A percentile compares a stretch with the other conserved stretches of the same genome.
Conservation (phyloP, 2,888 invertebrate genomes). For the Parelbella ahira region DNA sequence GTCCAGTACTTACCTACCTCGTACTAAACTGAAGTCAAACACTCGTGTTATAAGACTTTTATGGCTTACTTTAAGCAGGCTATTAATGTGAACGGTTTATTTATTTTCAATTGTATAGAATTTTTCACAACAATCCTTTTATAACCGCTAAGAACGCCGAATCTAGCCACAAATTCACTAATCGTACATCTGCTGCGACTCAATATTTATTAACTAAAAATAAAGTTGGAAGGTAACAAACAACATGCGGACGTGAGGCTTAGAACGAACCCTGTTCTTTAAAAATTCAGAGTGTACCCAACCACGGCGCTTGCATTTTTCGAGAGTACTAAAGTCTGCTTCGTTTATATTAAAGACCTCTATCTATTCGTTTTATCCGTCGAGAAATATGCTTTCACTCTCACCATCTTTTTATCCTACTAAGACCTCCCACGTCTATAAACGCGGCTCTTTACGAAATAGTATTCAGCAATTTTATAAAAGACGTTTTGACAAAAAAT, state of each 20-base stretch:
- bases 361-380: constrained; percentile 78
- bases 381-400: constrained; percentile 73
- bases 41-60: too few species aligned
- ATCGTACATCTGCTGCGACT: too few species aligned
- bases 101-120: too few species aligned
- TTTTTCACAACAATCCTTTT: too few species aligned
- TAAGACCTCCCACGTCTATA: constrained; percentile 34
- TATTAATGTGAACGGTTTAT: too few species aligned
- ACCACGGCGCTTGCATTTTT: constrained; percentile 71
- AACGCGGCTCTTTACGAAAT: constrained; percentile 23
- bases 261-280: constrained; percentile 48
- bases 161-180: too few species aligned
- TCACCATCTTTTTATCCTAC: constrained; percentile 58
- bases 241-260: constrained; percentile 36
- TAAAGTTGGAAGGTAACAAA: constrained; percentile 5
- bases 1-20: too few species aligned
- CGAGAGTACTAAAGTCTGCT: constrained; percentile 78
- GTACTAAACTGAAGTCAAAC: too few species aligned
- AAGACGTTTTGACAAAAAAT: constrained; percentile 3
- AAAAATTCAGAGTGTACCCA: constrained; percentile 72
- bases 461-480: constrained; percentile 3
- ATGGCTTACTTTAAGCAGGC: too few species aligned
- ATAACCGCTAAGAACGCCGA: too few species aligned
- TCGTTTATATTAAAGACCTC: constrained; percentile 80
- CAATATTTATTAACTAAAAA: background rate